Evolutionary conservation across 30 jellyfish, hydroid and myxozoan species (phyloP).

Genomic region (Haliclystus octoradiatus): DNA sequence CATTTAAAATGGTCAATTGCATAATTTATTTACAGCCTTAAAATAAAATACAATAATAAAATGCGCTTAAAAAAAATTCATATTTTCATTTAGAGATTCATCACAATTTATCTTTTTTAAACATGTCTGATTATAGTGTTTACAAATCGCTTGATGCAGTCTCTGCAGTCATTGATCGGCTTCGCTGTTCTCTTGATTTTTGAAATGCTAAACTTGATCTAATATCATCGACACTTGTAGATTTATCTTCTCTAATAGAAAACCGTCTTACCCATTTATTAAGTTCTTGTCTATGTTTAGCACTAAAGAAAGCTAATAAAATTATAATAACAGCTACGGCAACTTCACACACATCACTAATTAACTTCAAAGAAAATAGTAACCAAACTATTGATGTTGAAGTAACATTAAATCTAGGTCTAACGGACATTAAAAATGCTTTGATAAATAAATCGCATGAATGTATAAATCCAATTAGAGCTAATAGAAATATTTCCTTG

Average conservation of each 20-base stretch:
- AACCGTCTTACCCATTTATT: not conserved
- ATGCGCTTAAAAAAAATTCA: no score
- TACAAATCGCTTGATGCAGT: not conserved
- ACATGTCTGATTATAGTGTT: no score
- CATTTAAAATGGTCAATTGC: no score
- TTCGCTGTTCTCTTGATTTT: not conserved
- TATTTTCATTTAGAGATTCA: no score
- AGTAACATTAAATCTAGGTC: not conserved
- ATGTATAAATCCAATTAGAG: not conserved
- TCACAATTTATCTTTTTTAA: no score
- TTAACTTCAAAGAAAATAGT: not conserved
- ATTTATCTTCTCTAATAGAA: not conserved
- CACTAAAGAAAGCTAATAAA: not conserved
- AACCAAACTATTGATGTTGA: not conserved
- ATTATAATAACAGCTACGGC: not conserved
- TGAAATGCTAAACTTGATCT: no score
- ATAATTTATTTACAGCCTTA: no score
- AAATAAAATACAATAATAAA: no score
- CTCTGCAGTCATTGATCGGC: not conserved
- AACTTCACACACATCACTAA: not conserved
- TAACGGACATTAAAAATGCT: not conserved
- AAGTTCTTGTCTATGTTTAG: not conserved
- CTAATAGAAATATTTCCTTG: not conserved
- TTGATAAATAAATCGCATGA: not conserved
- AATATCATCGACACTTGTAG: not conserved